Evolutionary conservation across 2,113 vertebrate genomes (phyloP).

Genomic region (Petroica traversi): DNA sequence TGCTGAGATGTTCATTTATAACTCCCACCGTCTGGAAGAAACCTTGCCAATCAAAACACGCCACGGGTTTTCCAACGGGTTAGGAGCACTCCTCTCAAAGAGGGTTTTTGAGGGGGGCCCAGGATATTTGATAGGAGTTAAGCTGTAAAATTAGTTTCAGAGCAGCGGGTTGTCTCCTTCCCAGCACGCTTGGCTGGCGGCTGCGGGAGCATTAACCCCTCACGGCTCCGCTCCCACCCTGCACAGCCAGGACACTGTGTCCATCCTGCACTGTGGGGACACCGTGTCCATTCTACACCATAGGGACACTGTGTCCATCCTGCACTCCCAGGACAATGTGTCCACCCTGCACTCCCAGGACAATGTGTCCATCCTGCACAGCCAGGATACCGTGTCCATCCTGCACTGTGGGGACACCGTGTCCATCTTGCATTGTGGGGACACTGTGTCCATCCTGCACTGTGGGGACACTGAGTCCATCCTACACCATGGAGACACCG

Average conservation of each 20-base stretch:
- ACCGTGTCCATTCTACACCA: accelerated
- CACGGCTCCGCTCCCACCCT: neutral
- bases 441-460: accelerated
- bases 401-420: accelerated
- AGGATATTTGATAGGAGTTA: conserved; percentile 81
- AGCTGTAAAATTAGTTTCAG: conserved; percentile 86
- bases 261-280: accelerated
- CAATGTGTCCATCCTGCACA: accelerated
- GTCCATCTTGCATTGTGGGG: accelerated
- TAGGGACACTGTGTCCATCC: neutral
- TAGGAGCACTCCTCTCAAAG: conserved; percentile 80
- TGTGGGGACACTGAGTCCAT: too few species aligned
- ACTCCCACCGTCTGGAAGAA: conserved; percentile 82
- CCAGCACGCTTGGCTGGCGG: conserved; percentile 64
- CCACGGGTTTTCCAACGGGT: conserved; percentile 77
- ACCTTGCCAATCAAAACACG: conserved; percentile 86
- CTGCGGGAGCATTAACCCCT: conserved; percentile 15
- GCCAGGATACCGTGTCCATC: accelerated
- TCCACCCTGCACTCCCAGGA: accelerated
- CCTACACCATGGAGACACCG: too few species aligned
- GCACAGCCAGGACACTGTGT: accelerated
- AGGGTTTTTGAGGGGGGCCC: conserved; percentile 75
- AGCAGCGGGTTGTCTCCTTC: conserved; percentile 81
- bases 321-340: accelerated
- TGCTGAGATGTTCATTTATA: conserved; percentile 84